Conservation (phyloP, 2,113 vertebrate species). For the Pterocles orientalis region DNA sequence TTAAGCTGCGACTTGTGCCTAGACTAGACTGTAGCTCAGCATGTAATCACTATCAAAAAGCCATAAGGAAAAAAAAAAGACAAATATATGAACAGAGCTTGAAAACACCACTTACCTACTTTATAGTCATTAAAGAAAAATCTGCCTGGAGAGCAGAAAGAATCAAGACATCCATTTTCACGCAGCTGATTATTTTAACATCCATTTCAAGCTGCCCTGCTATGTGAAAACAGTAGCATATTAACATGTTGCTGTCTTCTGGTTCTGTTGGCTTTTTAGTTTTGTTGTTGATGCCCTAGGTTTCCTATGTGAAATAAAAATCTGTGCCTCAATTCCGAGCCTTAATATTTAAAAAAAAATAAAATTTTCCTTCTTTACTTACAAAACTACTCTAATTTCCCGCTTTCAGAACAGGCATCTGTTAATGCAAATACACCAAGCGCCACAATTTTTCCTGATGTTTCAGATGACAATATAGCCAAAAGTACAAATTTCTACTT, state of each 20-base stretch:
- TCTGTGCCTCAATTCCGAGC: neutral
- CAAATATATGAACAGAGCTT: neutral
- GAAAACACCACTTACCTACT: neutral
- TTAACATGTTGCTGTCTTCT: neutral
- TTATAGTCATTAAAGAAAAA: neutral
- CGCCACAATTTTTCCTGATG: conserved; percentile 23
- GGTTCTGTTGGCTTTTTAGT: neutral
- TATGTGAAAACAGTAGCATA: neutral
- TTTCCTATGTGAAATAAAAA: neutral
- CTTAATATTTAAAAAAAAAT: neutral
- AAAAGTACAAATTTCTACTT: conserved; percentile 46
- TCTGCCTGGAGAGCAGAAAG: neutral
- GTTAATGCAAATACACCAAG: conserved; percentile 29
- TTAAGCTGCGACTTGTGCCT: neutral
- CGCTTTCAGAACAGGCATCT: conserved; percentile 23
- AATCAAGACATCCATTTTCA: neutral
- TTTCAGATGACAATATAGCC: conserved; percentile 1
- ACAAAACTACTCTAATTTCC: neutral
- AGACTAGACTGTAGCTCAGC: neutral
- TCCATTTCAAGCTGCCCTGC: neutral
- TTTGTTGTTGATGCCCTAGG: neutral
- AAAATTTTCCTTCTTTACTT: neutral
- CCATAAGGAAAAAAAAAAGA: neutral
- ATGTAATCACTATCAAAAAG: neutral
- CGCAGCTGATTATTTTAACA: neutral